A percentile compares a stretch with the other conserved stretches of the same genome.
phyloP scores from a whole-genome alignment of 2,888 invertebrate species.

The Meiosimyza platycephala region DNA sequence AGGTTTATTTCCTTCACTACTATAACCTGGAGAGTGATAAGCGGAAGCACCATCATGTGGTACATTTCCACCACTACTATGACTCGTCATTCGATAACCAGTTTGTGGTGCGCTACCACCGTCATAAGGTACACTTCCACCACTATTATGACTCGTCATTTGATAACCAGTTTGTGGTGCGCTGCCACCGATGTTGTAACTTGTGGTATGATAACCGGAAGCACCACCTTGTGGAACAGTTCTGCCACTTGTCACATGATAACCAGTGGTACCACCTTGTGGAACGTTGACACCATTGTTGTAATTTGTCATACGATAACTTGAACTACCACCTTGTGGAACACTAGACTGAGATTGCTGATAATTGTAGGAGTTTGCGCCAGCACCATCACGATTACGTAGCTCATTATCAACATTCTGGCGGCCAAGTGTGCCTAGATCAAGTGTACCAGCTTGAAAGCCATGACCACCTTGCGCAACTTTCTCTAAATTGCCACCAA shows the following conservation, averaged over 20 bases:
- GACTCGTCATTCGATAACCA: constrained; percentile 40
- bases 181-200: not conserved
- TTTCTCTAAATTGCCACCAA: constrained; percentile 48
- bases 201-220: not conserved
- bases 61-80: constrained; percentile 43
- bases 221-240: constrained; percentile 7
- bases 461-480: constrained; percentile 54
- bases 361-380: constrained; percentile 39
- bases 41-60: not conserved
- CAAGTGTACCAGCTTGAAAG: constrained; percentile 60
- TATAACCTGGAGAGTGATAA: too few species aligned
- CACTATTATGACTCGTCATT: not conserved
- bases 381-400: constrained; percentile 44
- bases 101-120: too few species aligned
- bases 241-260: not conserved
- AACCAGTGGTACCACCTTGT: constrained; percentile 3
- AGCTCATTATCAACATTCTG: constrained; percentile 64
- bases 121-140: not conserved
- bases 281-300: constrained; percentile 15
- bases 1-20: constrained; percentile 25
- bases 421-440: constrained; percentile 57
- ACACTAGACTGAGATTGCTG: constrained; percentile 40
- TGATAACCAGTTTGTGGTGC: not conserved
- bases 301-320: not conserved
- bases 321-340: constrained; percentile 27